Evolutionary conservation across 2,888 invertebrate species (phyloP).

Genomic region (Pandemis corylana): DNA sequence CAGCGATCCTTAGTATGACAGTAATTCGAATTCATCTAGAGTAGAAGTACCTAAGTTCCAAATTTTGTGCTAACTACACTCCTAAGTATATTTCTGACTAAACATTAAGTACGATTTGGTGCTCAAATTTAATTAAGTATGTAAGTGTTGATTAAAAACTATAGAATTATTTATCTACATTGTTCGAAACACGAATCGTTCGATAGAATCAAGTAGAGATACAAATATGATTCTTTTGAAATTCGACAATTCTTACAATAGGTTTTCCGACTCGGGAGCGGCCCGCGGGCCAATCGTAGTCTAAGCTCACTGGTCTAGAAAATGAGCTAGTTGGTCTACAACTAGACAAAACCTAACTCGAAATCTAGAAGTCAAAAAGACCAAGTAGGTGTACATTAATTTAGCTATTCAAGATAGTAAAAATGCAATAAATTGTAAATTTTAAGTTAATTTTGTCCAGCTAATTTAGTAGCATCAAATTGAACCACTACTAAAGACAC

Average conservation of each 20-base stretch:
- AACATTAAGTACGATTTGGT: constrained; percentile 85
- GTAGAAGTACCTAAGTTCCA: constrained; percentile 64
- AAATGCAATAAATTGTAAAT: constrained; percentile 4
- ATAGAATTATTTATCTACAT: constrained; percentile 80
- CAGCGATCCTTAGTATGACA: constrained; percentile 64
- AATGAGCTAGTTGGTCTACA: constrained; percentile 17
- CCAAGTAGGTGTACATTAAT: constrained; percentile 10
- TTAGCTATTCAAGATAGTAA: constrained; percentile 16
- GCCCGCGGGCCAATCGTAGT: constrained; percentile 12
- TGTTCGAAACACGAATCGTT: constrained; percentile 71
- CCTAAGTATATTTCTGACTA: constrained; percentile 76
- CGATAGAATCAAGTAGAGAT: constrained; percentile 65
- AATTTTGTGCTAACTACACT: constrained; percentile 66
- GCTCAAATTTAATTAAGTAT: constrained; percentile 78
- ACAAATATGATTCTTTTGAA: constrained; percentile 49
- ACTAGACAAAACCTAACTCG: constrained; percentile 1
- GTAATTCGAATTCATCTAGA: constrained; percentile 62
- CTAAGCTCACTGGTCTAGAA: constrained; percentile 1
- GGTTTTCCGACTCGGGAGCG: constrained; percentile 46
- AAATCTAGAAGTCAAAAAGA: constrained; percentile 27
- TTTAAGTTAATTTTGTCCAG: not conserved
- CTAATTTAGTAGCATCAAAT: not conserved
- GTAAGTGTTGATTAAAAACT: constrained; percentile 78
- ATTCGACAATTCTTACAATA: constrained; percentile 51
- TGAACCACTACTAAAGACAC: constrained; percentile 42